These are phyloP conservation scores for Sparidentex hasta DNA, from an alignment of 2,797 vertebrate genomes.

Conservation along the genomic window DNA sequence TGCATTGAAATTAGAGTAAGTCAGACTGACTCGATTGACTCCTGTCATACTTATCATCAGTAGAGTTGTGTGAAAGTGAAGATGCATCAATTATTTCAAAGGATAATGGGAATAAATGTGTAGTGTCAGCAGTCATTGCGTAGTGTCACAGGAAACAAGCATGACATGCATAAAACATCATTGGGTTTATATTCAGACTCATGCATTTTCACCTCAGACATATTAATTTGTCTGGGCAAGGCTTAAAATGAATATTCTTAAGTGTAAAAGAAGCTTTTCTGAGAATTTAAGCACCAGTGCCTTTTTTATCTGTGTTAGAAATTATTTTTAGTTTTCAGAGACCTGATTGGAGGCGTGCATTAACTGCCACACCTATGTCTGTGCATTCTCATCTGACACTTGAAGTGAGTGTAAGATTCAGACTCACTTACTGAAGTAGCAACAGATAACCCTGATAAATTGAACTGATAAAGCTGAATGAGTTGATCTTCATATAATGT, in stretches of 20 bases:
- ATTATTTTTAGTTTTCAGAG: not conserved
- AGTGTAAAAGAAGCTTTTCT: not conserved
- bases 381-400: not conserved
- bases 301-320: not conserved
- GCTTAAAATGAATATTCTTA: not conserved
- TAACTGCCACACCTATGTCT: conserved; percentile 6
- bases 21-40: not conserved
- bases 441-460: not conserved
- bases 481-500: not conserved
- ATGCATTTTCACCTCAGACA: not conserved
- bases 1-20: not conserved
- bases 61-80: no score
- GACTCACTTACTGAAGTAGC: not conserved
- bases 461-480: not conserved
- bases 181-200: not conserved
- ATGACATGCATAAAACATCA: not conserved
- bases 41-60: no score
- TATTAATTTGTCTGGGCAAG: not conserved
- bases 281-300: not conserved
- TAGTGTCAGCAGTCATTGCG: not conserved
- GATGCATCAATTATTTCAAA: not conserved
- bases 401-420: conserved; percentile 1
- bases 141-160: not conserved
- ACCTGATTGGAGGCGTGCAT: not conserved
- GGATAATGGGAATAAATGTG: not conserved